phyloP scores from a whole-genome alignment of 2,113 vertebrate species.

The Erinaceus europaeus region DNA sequence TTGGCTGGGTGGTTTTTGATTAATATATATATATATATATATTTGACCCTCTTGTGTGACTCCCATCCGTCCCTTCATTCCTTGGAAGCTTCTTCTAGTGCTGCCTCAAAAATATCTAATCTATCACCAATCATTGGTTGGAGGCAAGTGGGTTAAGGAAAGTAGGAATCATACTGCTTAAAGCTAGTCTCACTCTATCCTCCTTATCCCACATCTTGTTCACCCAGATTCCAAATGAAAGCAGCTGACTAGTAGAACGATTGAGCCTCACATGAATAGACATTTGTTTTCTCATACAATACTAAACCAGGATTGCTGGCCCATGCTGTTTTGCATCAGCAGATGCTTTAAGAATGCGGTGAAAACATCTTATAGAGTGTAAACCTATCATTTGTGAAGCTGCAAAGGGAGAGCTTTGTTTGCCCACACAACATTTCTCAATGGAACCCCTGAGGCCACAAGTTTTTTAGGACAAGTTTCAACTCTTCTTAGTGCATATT shows the following conservation, averaged over 20 bases:
- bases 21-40: background rate
- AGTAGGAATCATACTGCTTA: background rate
- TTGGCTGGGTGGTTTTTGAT: background rate
- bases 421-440: conserved; percentile 69
- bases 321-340: conserved; percentile 63
- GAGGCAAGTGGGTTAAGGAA: background rate
- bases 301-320: conserved; percentile 39
- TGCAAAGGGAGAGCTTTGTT: conserved; percentile 72
- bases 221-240: conserved; percentile 11
- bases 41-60: background rate
- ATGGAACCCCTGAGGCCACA: conserved; percentile 62
- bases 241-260: conserved; percentile 10
- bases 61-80: background rate
- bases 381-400: conserved; percentile 75
- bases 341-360: conserved; percentile 64
- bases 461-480: conserved; percentile 70
- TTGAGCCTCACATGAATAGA: conserved; percentile 58
- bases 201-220: background rate
- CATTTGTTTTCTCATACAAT: conserved; percentile 63
- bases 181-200: background rate
- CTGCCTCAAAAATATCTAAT: background rate
- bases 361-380: conserved; percentile 70
- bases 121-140: background rate
- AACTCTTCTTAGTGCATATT: conserved; percentile 52
- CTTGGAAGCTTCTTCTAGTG: background rate